Base-by-base conservation (phyloP, 1,140 invertebrate species). In the Neotoxoptera formosana region DNA sequence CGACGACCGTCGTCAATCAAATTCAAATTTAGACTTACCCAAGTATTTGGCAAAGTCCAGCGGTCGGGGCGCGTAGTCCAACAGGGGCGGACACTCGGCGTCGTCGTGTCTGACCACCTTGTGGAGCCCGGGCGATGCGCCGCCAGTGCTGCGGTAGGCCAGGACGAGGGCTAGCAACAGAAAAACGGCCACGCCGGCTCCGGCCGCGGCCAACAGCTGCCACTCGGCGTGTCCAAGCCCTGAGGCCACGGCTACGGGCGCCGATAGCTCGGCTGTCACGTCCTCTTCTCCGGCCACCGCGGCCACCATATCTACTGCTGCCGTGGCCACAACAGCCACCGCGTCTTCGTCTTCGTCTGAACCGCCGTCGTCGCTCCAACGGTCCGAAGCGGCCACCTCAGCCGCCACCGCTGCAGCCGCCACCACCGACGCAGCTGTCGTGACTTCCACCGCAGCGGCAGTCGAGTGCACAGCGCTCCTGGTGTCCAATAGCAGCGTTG, bases 381-480 rank as follows among this genome's bases (percentile, higher is more conserved):
- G 67, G 23, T 91, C 23, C 25, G 83, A 14, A 76, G 94, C 94
- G 1, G 94, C 83, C 34, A 93, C 76, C 30, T 90, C 41, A 2
- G 83, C 36, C 20, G 36, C 41, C 7, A 41, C 81, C 20, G 36
- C 94, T 47, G 94, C 94, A 0, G 94, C 93, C 30, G 94, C 94
- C 11, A 94, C 94, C 3, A 93, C 81, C 30, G 91, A 83, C 25
- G 30, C 20, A 14, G 56, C 47, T 8, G 45, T 47, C 45, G 60
- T 60, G 23, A 47, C 94, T 48, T 94, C 94, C 4, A 93, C 93
- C 47, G 94, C 94, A 17, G 93, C 94, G 11, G 94, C 84, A 21
- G 93, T 92, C 41, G 86, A 84, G 17, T 83, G 93, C 30, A 83
- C 87, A 21, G 91, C 53, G 23, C 91, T 86, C 20, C 91, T 87